Conservation (phyloP, 2,113 vertebrate species). For the Ranitomeya variabilis region DNA sequence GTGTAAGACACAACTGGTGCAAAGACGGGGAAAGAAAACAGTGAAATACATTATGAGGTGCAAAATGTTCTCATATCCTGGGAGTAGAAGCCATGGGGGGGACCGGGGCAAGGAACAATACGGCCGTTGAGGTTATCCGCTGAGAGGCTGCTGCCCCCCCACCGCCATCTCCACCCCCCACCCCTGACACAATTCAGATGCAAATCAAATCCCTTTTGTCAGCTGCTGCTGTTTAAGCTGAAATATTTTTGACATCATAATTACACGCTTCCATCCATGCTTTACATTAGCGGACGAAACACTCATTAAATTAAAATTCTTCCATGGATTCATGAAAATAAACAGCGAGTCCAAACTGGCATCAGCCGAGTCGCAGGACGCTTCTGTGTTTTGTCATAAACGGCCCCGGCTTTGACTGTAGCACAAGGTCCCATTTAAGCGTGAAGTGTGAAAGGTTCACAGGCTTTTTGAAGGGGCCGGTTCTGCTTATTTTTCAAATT, state of each 20-base stretch:
- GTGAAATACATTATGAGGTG: conserved; percentile 42
- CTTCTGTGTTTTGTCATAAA: conserved; percentile 88
- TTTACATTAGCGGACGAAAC: conserved; percentile 91
- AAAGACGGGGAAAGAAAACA: conserved; percentile 6
- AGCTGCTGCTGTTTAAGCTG: conserved; percentile 85
- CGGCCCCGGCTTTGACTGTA: conserved; percentile 69
- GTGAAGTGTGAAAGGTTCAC: conserved; percentile 87
- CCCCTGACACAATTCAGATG: conserved; percentile 72
- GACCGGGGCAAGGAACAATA: conserved; percentile 32
- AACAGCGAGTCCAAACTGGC: conserved; percentile 91
- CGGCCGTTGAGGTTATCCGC: conserved; percentile 66
- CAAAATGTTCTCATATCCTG: conserved; percentile 45
- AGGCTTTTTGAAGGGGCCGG: conserved; percentile 73
- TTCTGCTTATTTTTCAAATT: conserved; percentile 83
- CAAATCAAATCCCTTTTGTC: conserved; percentile 76
- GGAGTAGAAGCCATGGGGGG: neutral
- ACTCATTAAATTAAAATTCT: conserved; percentile 97
- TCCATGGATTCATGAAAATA: conserved; percentile 97
- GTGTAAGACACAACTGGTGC: neutral
- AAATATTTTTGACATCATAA: conserved; percentile 94
- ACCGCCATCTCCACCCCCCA: conserved; percentile 18
- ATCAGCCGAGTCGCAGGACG: conserved; percentile 85
- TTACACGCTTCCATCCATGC: conserved; percentile 83
- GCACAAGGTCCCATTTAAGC: conserved; percentile 69
- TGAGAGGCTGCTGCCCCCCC: conserved; percentile 61